Percentiles rank a stretch among this genome's conserved stretches.
Conservation (phyloP, 2,113 vertebrate genomes). For the Takifugu bimaculatus region DNA sequence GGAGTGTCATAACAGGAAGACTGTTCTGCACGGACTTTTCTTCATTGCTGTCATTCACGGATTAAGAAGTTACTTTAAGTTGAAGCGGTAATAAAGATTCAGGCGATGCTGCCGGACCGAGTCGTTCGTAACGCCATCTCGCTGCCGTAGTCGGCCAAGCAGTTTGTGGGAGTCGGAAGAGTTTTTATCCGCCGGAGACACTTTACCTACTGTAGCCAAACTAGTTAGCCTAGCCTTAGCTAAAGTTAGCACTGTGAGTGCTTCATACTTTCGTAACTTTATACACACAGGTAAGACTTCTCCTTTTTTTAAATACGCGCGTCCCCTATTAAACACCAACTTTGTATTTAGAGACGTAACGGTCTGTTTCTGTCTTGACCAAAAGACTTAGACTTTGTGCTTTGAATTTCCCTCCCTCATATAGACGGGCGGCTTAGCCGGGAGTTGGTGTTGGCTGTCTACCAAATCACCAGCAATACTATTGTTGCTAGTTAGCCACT, state of each 20-base stretch:
- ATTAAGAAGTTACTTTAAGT: conserved; percentile 54
- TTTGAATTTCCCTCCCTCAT: conserved; percentile 80
- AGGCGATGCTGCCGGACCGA: conserved; percentile 2
- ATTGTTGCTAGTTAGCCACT: conserved; percentile 53
- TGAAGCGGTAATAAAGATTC: conserved; percentile 44
- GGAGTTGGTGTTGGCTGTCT: conserved; percentile 35
- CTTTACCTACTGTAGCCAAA: conserved; percentile 29
- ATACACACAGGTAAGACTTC: background rate
- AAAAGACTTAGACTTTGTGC: conserved; percentile 22
- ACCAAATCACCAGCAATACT: conserved; percentile 55
- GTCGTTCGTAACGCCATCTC: conserved; percentile 14
- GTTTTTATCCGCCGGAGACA: conserved; percentile 5
- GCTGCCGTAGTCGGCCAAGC: conserved; percentile 11
- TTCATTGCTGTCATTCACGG: conserved; percentile 37
- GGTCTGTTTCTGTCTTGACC: conserved; percentile 22
- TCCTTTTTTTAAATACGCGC: background rate
- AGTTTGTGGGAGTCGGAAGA: conserved; percentile 27
- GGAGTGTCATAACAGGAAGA: conserved; percentile 68
- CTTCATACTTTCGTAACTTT: conserved; percentile 18
- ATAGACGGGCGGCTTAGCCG: conserved; percentile 36
- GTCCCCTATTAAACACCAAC: background rate
- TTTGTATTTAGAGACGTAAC: conserved; percentile 5
- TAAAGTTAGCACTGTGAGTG: conserved; percentile 53
- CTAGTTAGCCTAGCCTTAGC: conserved; percentile 51
- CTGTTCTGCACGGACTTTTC: background rate